phyloP scores from a whole-genome alignment of 1,140 invertebrate species.

The Ridgeia piscesae region DNA sequence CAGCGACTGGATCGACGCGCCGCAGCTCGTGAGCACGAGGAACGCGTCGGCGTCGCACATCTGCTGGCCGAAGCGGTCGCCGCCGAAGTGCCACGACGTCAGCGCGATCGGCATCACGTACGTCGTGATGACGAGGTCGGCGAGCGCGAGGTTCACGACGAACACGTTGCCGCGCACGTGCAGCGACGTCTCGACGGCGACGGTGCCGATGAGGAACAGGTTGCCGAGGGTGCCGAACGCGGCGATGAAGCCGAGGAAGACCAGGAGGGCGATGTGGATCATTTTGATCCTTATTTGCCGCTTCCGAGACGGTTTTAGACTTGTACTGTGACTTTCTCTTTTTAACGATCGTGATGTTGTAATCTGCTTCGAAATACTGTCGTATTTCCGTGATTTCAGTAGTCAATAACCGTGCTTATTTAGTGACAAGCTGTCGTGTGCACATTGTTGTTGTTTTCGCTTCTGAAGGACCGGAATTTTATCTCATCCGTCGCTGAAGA shows the following conservation, averaged over 20 bases:
- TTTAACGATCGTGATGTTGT: not conserved
- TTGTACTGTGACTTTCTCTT: not conserved
- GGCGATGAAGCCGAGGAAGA: not conserved
- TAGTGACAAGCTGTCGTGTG: too few relatives aligned
- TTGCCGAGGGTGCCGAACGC: constrained; percentile 13
- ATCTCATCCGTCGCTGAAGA: not conserved
- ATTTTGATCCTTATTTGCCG: not conserved
- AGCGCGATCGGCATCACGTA: constrained; percentile 19
- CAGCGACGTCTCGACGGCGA: not conserved
- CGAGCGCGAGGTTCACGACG: constrained; percentile 10
- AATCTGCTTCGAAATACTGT: not conserved
- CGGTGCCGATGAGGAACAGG: not conserved
- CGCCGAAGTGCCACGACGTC: not conserved
- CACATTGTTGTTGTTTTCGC: not conserved
- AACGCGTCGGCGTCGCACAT: constrained; percentile 13
- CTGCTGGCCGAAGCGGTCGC: not conserved
- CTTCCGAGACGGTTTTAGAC: not conserved
- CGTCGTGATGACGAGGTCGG: constrained; percentile 15
- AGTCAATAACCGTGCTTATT: not conserved
- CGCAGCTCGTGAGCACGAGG: constrained; percentile 9
- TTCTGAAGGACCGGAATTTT: not conserved
- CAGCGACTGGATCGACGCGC: constrained; percentile 8
- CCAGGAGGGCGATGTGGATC: not conserved
- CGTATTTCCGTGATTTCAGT: not conserved
- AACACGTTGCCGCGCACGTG: constrained; percentile 17